phyloP scores from a whole-genome alignment of 2,888 invertebrate genomes.

The Chalcosyrphus nemorum region DNA sequence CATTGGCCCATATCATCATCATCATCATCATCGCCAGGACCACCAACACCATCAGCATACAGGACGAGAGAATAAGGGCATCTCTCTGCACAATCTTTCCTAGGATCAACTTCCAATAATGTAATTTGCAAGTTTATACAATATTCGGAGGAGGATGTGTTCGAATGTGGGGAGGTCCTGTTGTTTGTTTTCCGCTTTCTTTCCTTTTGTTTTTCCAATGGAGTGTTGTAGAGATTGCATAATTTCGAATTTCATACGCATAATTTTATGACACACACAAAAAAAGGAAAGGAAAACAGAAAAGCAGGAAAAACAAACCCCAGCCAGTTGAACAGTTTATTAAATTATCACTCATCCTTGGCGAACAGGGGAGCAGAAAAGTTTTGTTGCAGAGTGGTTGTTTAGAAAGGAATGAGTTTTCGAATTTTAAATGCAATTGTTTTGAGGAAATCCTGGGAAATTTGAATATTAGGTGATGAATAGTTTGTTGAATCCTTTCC shows the following conservation, averaged over 20 bases:
- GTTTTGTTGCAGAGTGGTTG: not conserved
- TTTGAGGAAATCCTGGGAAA: too few relatives aligned
- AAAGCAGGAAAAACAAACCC: conserved; percentile 14
- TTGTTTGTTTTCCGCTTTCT: not conserved
- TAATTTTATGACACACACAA: conserved; percentile 60
- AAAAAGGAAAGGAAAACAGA: not conserved
- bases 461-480: too few relatives aligned
- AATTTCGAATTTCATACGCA: conserved; percentile 66
- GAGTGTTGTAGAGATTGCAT: conserved; percentile 42
- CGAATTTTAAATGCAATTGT: not conserved
- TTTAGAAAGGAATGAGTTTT: not conserved
- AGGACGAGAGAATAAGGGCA: conserved; percentile 27
- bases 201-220: not conserved
- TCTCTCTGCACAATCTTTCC: conserved; percentile 59
- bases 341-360: conserved; percentile 49
- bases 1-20: conserved; percentile 48
- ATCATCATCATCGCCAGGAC: conserved; percentile 14
- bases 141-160: too few relatives aligned
- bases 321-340: conserved; percentile 41
- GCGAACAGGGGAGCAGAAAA: not conserved
- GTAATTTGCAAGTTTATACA: conserved; percentile 72
- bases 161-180: not conserved
- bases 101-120: conserved; percentile 72
- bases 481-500: too few relatives aligned
- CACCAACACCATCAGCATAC: conserved; percentile 20